Conservation (phyloP, 2,888 invertebrate genomes). For the Cryptus armator region DNA sequence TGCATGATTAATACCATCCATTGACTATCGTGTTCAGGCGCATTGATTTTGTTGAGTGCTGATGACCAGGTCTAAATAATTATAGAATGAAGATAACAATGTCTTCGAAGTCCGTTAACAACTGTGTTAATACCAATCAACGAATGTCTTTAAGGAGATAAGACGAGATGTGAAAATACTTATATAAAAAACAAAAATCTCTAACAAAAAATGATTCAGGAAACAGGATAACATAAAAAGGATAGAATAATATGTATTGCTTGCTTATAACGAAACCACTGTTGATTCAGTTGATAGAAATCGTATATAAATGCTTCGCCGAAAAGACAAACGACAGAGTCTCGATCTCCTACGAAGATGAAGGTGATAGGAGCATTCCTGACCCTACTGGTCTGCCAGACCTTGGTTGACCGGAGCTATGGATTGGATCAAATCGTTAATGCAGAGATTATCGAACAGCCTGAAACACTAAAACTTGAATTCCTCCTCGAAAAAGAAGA, state of each 20-base stretch:
- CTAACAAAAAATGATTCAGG: not conserved
- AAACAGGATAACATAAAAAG: constrained; percentile 7
- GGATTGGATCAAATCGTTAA: not conserved
- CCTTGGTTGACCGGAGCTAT: constrained; percentile 7
- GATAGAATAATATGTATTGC: not conserved
- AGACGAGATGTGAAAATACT: constrained; percentile 15
- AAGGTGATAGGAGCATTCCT: constrained; percentile 52
- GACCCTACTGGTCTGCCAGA: constrained; percentile 43
- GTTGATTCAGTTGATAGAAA: constrained; percentile 46
- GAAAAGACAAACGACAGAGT: constrained; percentile 43
- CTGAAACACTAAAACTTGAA: constrained; percentile 32
- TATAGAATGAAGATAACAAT: too few relatives aligned
- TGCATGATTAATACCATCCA: too few relatives aligned
- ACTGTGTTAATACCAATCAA: too few relatives aligned
- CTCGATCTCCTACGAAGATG: constrained; percentile 50
- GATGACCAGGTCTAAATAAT: too few relatives aligned
- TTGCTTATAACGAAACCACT: not conserved
- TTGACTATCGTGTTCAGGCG: too few relatives aligned
- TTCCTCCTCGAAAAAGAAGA: constrained; percentile 34
- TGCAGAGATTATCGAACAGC: not conserved
- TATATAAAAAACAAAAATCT: not conserved
- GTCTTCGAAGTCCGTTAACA: too few relatives aligned
- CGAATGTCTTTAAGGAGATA: not conserved
- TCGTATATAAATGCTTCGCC: constrained; percentile 53
- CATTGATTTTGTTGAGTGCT: too few relatives aligned